Evolutionary conservation across 2,113 vertebrate species (phyloP), one percentile per base, ranked within the genome.

Genomic region (Porphyrio hochstetteri): DNA sequence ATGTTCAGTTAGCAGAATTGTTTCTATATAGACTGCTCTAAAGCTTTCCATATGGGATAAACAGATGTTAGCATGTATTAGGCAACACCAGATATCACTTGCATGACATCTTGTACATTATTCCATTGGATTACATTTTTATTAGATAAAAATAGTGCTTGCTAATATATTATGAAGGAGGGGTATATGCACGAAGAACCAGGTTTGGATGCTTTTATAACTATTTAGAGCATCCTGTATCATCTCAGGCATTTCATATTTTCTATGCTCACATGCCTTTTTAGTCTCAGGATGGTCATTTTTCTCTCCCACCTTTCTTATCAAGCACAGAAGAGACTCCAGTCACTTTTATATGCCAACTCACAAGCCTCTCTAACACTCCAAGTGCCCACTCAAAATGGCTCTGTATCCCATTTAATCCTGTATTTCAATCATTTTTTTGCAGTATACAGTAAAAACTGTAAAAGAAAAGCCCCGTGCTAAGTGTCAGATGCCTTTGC

Each of bases 41-140:
- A 91, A 95, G 77, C 61, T 82, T 90, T 82, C 86, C 92, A 93
- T 89, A 94, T 82, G 90, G 86, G 50, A 57, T 87, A 92, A 92
- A 80, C 86, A 94, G 95, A 93, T 96, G 88, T 93, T 91, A 82
- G 55, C 28, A 61, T 14, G 24, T 55, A 65, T n/a, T 15, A 50
- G 28, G 50, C 82, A 95, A 93, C 31, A 90, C 81, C 53, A 94
- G 86, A 86, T 79, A 92, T 8, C 57, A 77, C 72, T 76, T 95
- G 67, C 74, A 67, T 46, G 70, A 88, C 57, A 93, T 82, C 69
- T 71, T 86, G 33, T 35, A 69, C 77, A 11, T 82, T 88, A 82
- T 88, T 88, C 69, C 35, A 64, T 50, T 83, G 52, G 60, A 90
- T 75, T 94, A 44, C 84, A 93, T 84, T 95, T 95, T 76, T 74